A percentile compares a stretch with the other conserved stretches of the same genome.
Conservation (phyloP, 2,113 vertebrate genomes). For the Epinephelus lanceolatus region DNA sequence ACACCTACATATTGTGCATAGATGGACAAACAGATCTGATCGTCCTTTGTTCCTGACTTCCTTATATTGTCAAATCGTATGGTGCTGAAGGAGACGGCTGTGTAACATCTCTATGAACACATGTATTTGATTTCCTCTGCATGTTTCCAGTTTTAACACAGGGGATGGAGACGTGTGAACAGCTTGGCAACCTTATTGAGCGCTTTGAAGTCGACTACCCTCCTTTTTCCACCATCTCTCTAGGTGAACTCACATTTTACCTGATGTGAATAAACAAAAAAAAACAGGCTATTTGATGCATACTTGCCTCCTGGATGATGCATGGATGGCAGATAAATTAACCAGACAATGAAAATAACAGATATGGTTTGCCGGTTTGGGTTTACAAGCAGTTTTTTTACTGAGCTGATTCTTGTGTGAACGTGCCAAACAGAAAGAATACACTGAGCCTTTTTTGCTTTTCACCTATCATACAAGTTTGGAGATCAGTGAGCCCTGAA, state of each 20-base stretch:
- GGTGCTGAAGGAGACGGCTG: neutral
- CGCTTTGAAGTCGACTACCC: slow-evolving; percentile 76
- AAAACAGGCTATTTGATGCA: slow-evolving; percentile 52
- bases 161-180: slow-evolving; percentile 69
- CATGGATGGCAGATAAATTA: slow-evolving; percentile 42
- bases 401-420: slow-evolving; percentile 36
- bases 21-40: neutral
- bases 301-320: slow-evolving; percentile 34
- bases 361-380: slow-evolving; percentile 34
- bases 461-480: slow-evolving; percentile 67
- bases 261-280: slow-evolving; percentile 63
- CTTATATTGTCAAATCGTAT: neutral
- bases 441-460: slow-evolving; percentile 43
- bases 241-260: slow-evolving; percentile 63
- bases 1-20: neutral
- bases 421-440: slow-evolving; percentile 59
- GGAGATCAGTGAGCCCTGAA: slow-evolving; percentile 69
- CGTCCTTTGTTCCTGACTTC: neutral
- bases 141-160: slow-evolving; percentile 63
- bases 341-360: slow-evolving; percentile 50
- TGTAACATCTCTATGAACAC: slow-evolving; percentile 44
- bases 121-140: slow-evolving; percentile 58
- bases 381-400: slow-evolving; percentile 34
- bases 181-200: slow-evolving; percentile 75
- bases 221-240: slow-evolving; percentile 61